Evolutionary conservation across 1,140 invertebrate genomes (phyloP).

Genomic region (Sitobion miscanthi): DNA sequence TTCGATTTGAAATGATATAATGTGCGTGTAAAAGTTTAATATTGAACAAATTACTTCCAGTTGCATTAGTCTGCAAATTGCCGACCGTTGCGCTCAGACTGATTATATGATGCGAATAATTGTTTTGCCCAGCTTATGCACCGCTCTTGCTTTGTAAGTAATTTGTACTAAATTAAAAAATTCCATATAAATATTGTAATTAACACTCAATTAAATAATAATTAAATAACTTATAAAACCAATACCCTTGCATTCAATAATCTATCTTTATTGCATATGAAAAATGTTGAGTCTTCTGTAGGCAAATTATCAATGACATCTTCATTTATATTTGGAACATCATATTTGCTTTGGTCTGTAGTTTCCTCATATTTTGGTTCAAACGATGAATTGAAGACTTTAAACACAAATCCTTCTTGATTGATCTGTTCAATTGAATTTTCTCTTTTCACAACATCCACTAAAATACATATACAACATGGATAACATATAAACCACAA

Average conservation of each 20-base stretch:
- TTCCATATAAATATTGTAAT: background rate
- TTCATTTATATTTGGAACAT: background rate
- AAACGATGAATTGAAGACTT: conserved; percentile 34
- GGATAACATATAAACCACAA: background rate
- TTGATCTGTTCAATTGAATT: conserved; percentile 38
- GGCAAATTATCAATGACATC: background rate
- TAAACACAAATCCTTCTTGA: conserved; percentile 54
- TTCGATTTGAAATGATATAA: background rate
- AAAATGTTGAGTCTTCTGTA: conserved; percentile 17
- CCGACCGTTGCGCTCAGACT: background rate
- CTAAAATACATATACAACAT: background rate
- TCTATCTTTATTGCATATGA: background rate
- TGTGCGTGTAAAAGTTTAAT: background rate
- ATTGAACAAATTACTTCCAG: background rate
- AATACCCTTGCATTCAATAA: background rate
- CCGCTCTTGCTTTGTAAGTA: conserved; percentile 34
- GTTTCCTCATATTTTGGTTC: background rate
- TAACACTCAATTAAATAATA: background rate
- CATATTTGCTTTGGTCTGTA: background rate
- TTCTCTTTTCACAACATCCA: conserved; percentile 10
- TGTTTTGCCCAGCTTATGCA: background rate
- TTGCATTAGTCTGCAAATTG: background rate
- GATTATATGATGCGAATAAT: background rate
- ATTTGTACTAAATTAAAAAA: conserved; percentile 31
- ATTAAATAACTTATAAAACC: background rate